Evolutionary conservation across 2,888 invertebrate species (phyloP).

Genomic region (Anorthoa munda): DNA sequence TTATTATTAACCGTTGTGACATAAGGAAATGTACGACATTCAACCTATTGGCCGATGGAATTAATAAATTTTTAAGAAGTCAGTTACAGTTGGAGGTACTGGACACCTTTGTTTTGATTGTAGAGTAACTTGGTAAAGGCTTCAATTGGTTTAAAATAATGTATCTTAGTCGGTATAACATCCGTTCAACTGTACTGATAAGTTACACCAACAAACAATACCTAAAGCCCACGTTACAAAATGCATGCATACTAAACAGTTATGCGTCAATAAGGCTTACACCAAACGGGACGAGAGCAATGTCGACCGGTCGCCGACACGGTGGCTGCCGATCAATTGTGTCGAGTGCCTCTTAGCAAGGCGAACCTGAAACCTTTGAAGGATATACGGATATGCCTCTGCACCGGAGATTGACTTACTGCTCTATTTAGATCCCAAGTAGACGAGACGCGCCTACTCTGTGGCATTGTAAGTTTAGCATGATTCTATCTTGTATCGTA

Average conservation of each 20-base stretch:
- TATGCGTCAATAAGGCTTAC: constrained; percentile 54
- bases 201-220: constrained; percentile 7
- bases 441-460: constrained; percentile 22
- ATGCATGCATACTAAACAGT: constrained; percentile 43
- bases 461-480: constrained; percentile 6
- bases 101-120: not conserved
- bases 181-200: not conserved
- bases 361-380: constrained; percentile 74
- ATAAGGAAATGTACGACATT: not conserved
- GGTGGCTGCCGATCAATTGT: constrained; percentile 75
- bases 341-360: constrained; percentile 71
- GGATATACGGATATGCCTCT: constrained; percentile 75
- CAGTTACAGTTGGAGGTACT: not conserved
- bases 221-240: constrained; percentile 33
- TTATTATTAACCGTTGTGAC: not conserved
- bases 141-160: not conserved
- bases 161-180: not conserved
- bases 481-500: constrained; percentile 15
- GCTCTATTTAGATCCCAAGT: constrained; percentile 58
- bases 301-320: constrained; percentile 72
- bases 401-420: constrained; percentile 84
- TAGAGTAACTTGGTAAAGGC: not conserved
- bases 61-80: not conserved
- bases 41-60: not conserved
- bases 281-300: constrained; percentile 62